Conservation (phyloP, 2,113 vertebrate species). For the Pyrgilauda ruficollis region DNA sequence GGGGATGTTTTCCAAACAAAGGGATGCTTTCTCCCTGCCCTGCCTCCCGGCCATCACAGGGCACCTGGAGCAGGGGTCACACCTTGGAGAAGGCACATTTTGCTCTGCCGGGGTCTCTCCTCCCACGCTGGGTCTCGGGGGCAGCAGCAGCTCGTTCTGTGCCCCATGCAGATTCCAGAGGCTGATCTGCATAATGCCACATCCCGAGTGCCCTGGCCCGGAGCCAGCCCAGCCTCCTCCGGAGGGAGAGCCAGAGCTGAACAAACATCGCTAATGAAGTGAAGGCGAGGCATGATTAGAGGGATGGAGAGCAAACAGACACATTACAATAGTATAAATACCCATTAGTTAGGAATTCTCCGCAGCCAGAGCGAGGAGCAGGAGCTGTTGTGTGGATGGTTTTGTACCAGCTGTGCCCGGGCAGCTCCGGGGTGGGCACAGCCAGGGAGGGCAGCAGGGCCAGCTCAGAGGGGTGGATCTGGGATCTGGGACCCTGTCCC, state of each 20-base stretch:
- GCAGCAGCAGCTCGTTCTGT: background rate
- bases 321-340: constrained; percentile 49
- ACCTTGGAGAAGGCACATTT: accelerated
- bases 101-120: background rate
- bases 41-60: background rate
- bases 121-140: background rate
- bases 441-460: background rate
- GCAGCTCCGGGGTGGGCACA: background rate
- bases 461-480: background rate
- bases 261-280: constrained; percentile 64
- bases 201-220: constrained; percentile 66
- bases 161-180: constrained; percentile 15
- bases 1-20: background rate
- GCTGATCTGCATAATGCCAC: constrained; percentile 78
- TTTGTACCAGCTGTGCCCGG: background rate
- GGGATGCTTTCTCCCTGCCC: background rate
- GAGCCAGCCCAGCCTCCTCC: constrained; percentile 53
- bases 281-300: constrained; percentile 49
- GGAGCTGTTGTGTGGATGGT: background rate
- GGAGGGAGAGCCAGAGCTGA: constrained; percentile 54
- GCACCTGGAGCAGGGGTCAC: accelerated
- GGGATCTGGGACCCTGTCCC: accelerated
- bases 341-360: constrained; percentile 37
- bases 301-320: constrained; percentile 56
- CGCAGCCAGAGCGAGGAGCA: background rate